Evolutionary conservation across 2,888 invertebrate genomes (phyloP), one percentile per base, ranked within the genome.

Genomic region (Venustoraphidia nigricollis): DNA sequence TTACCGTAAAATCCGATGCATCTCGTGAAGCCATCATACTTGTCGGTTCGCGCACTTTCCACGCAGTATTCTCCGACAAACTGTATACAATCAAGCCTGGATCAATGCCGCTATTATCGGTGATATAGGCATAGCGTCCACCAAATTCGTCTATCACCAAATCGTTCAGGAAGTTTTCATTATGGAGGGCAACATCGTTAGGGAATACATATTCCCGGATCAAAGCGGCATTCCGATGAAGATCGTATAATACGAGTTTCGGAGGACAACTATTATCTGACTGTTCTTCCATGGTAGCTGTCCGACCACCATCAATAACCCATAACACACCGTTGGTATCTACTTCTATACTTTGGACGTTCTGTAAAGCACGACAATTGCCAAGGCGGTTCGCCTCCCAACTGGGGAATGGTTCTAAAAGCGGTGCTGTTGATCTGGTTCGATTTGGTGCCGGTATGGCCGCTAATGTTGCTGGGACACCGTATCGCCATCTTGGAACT

Each of bases 81-180:
- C 79, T 78, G 63, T 77, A 85, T 9, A 85, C 82, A 49, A 86
- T 77, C 49, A 86, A 75, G 49, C 82, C 83, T 8, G 83, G 83
- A 65, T 82, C 80, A 1, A 67, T 66, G 2, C 71, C 73, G 58
- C 78, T 77, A 57, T 77, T 79, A 63, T 84, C 85, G 1, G 81
- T 80, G 37, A 85, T 83, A 58, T 83, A 85, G 1, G 82, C 83
- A 59, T 73, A 77, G 34, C 72, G 73, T 17, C 73, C 71, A 57
- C 79, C 79, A 48, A 79, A 77, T 59, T 79, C 75, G 58, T 84
- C 84, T 27, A 86, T 67, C 1, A 83, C 85, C 43, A 86, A 70
- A 60, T 85, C 85, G 59, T 83, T 83, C 43, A 86, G 63, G 55
- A 79, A 78, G 38, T 77, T 78, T 0, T 70, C 71, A 39, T 72